Evolutionary conservation across 2,113 vertebrate species (phyloP).

Genomic region (Bufo bufo): DNA sequence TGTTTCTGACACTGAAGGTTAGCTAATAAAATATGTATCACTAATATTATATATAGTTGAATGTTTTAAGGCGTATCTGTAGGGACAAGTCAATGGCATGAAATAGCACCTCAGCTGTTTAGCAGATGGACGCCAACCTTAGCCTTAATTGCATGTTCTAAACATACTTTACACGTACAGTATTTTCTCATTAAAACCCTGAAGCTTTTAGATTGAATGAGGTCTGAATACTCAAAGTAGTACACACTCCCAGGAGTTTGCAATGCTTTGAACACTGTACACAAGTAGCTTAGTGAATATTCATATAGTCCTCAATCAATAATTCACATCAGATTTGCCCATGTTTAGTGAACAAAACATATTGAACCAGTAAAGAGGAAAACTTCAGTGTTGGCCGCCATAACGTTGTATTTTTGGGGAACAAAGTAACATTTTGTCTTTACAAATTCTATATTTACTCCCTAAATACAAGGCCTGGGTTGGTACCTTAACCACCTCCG

Average conservation of each 20-base stretch:
- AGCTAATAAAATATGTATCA: slow-evolving; percentile 42
- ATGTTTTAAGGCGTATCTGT: slow-evolving; percentile 25
- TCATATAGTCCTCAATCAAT: slow-evolving; percentile 6
- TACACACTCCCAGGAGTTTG: slow-evolving; percentile 27
- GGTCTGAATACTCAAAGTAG: slow-evolving; percentile 17
- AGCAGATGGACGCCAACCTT: neutral
- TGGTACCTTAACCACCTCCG: too few species aligned
- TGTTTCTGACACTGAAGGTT: slow-evolving; percentile 33
- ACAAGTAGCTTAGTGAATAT: slow-evolving; percentile 38
- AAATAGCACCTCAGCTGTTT: neutral
- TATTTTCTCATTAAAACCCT: slow-evolving; percentile 31
- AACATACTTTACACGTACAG: neutral
- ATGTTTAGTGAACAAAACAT: neutral
- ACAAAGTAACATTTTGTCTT: too few species aligned
- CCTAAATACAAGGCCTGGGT: too few species aligned
- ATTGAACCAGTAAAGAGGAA: neutral
- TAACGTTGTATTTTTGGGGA: neutral
- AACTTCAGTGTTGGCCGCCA: neutral
- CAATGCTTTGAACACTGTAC: slow-evolving; percentile 12
- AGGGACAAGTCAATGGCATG: neutral
- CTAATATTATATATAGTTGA: slow-evolving; percentile 34
- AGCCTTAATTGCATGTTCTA: neutral
- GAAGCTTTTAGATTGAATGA: slow-evolving; percentile 25
- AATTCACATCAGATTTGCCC: slow-evolving; percentile 27
- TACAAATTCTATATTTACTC: too few species aligned